Percentiles rank a stretch among this genome's conserved stretches.
Evolutionary conservation across 2,113 vertebrate genomes (phyloP).

Genomic region (Seriola aureovittata): DNA sequence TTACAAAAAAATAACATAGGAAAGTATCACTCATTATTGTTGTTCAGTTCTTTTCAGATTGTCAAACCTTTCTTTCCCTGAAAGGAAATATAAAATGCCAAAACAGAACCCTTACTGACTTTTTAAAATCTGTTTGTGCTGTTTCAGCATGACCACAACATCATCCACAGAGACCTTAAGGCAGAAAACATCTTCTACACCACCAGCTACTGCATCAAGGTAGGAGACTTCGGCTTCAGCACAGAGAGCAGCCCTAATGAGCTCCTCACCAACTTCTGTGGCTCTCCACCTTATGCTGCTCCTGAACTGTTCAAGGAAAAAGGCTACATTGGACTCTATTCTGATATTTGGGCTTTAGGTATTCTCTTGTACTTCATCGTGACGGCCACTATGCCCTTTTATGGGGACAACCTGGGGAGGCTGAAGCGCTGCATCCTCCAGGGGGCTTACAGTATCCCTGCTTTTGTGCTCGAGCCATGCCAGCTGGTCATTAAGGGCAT

Average conservation of each 20-base stretch:
- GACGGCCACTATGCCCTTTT: constrained; percentile 83
- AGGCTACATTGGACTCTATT: constrained; percentile 78
- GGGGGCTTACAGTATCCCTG: constrained; percentile 82
- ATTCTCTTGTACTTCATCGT: constrained; percentile 86
- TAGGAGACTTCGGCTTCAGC: constrained; percentile 88
- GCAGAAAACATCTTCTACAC: constrained; percentile 87
- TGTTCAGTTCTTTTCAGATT: neutral
- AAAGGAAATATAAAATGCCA: neutral
- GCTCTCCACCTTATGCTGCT: constrained; percentile 85
- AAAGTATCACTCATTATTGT: neutral
- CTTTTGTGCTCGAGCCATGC: constrained; percentile 76
- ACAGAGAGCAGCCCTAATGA: constrained; percentile 63
- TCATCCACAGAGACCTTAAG: constrained; percentile 87
- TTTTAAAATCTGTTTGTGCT: neutral
- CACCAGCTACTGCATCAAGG: constrained; percentile 84
- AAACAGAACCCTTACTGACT: neutral
- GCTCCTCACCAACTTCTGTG: constrained; percentile 83
- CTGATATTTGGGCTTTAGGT: constrained; percentile 87
- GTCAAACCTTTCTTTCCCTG: neutral
- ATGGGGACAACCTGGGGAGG: constrained; percentile 75
- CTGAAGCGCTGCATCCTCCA: constrained; percentile 84
- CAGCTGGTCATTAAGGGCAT: constrained; percentile 81
- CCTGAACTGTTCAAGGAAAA: constrained; percentile 85
- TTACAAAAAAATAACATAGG: neutral
- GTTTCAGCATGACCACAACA: constrained; percentile 84